Evolutionary conservation across 2,888 invertebrate genomes (phyloP), one percentile per base, ranked within the genome.

Genomic region (Blomia tropicalis): DNA sequence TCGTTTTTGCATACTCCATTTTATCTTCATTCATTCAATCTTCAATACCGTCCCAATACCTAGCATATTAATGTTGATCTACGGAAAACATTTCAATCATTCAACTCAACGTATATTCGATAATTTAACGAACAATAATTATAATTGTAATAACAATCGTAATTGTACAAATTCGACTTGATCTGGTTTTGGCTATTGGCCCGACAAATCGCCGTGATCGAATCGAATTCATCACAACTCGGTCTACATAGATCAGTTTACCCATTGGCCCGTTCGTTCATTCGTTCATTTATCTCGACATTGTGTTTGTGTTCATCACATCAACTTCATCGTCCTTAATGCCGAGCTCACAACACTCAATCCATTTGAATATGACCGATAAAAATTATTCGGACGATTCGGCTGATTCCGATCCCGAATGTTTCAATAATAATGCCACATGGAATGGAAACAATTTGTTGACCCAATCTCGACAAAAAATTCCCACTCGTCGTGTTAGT

Each of bases 401-500:
- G 14, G 25, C 27, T 25, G 56, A 56, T 19, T 56, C 56, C n/a
- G 56, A 56, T 25, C 14, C 56, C 31, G 56, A 56, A 36, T n/a
- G n/a, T n/a, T 22, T 56, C 11, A 17, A 19, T 2, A 56, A 56
- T 25, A 32, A 31, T 11, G 25, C 29, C 11, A 23, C 56, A 19
- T 56, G 25, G 30, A 56, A 31, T 22, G 56, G 31, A n/a, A 2
- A 29, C 31, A 19, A 27, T 54, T 23, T 4, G 17, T 19, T 19
- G 14, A 2, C 31, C n/a, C 5, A 14, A 5, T 5, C 5, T 25
- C 25, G 19, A 31, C 17, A 23, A 3, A 25, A 2, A 36, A 25
- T 29, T 25, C 56, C 25, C 23, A 27, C 25, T 4, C 56, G 56
- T 2, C 56, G 56, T 4, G 11, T 56, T 14, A 56, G 56, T 22